Percentiles rank a stretch among this genome's conserved stretches.
Evolutionary conservation across 2,888 invertebrate genomes (phyloP).

Genomic region (Conomelus anceps): DNA sequence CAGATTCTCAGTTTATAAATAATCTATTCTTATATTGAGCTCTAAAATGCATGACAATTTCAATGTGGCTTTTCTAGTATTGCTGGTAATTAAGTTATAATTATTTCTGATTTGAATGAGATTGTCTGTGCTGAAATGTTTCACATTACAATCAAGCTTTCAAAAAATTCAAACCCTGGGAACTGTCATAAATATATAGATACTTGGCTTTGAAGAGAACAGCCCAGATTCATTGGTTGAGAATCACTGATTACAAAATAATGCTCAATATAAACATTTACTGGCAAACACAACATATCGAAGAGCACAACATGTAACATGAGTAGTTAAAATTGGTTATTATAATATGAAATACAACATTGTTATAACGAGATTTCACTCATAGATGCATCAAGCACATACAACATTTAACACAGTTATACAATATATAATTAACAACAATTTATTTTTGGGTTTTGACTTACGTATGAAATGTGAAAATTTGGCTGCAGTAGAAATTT

Average conservation of each 20-base stretch:
- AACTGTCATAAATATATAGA: no score
- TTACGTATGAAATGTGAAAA: neutral
- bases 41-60: neutral
- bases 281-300: neutral
- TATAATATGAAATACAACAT: neutral
- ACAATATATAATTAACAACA: neutral
- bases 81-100: no score
- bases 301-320: neutral
- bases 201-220: neutral
- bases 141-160: no score
- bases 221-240: neutral
- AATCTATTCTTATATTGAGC: neutral
- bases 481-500: neutral
- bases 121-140: no score
- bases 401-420: neutral
- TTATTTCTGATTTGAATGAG: no score
- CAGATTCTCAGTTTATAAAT: no score
- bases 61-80: no score
- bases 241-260: neutral
- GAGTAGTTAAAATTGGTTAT: neutral
- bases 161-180: no score
- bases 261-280: neutral
- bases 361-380: neutral
- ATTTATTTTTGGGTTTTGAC: neutral
- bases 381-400: neutral